Evolutionary conservation across 2,797 vertebrate species (phyloP), one percentile per base, ranked within the genome.

Genomic region (Halcyon badia): DNA sequence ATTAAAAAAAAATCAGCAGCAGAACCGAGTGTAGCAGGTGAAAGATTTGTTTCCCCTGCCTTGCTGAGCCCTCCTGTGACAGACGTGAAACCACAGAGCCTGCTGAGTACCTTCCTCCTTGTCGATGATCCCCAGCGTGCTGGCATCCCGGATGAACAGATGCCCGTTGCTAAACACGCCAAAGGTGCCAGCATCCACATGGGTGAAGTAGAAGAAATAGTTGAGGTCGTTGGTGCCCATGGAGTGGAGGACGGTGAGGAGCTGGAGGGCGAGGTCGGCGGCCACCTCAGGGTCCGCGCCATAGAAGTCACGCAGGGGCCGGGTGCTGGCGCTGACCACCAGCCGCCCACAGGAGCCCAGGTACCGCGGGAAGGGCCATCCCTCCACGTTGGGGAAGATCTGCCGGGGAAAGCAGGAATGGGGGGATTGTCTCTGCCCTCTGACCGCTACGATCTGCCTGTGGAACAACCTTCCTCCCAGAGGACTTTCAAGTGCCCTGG

Each of bases 351-450:
- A 99, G 44, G 99, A 98, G 56, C 98, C 99, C 83, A 99, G 96
- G 94, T 99, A 99, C 92, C 98, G 98, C 0, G 98, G 98, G 95
- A 99, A 98, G 5, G 98, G 98, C 98, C 99, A 99, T 39, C 98
- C 98, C 87, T 99, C 98, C 3, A 97, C 97, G 2, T 98, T 97
- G 0, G 99, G 98, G 83, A 99, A 99, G 96, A 99, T 98, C 98
- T 99, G 97, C 20, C 19, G 31, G 41, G n/a, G 42, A 78, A 4
- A 90, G 37, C 1, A 4, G 65, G 42, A 84, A 75, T 0, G 2
- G 15, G 9, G 7, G 19, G 1, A 35, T 30, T 20, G 10, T 1
- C 9, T 11, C 30, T 35, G 52, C 22, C 22, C 19, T 33, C 11
- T 16, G 15, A 10, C 31, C 1, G 0, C 57, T 7, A 5, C 0